phyloP scores from a whole-genome alignment of 2,888 invertebrate genomes.

The Torymus auratus region DNA sequence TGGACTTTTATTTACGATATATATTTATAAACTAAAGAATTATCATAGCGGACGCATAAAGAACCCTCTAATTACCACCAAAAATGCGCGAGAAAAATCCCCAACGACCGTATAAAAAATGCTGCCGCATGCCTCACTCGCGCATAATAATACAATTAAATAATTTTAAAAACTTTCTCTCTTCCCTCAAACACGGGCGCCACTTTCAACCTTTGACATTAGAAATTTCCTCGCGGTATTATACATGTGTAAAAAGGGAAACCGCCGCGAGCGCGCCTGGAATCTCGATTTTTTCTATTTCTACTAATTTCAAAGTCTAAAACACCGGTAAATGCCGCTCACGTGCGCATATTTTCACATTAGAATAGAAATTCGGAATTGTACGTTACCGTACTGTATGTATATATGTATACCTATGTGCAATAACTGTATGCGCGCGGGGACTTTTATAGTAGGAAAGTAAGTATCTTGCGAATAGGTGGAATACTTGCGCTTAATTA shows the following conservation, averaged over 20 bases:
- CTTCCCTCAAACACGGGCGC: not conserved
- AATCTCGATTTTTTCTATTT: conserved; percentile 40
- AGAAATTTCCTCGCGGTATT: conserved; percentile 17
- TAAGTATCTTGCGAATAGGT: no score
- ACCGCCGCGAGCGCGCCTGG: conserved; percentile 9
- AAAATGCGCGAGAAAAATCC: no score
- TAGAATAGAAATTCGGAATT: conserved; percentile 12
- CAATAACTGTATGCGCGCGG: no score
- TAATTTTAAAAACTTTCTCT: conserved; percentile 41
- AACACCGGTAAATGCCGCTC: not conserved
- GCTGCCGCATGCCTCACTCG: no score
- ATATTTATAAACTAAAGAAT: no score
- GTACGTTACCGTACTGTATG: not conserved
- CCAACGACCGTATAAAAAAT: no score
- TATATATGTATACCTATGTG: no score
- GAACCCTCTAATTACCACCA: no score
- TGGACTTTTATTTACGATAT: no score
- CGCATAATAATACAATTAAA: conserved; percentile 33
- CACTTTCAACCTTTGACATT: conserved; percentile 45
- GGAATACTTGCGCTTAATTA: no score
- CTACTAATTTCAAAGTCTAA: conserved; percentile 5
- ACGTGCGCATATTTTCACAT: conserved; percentile 12
- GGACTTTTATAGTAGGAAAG: no score
- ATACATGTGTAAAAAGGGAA: not conserved
- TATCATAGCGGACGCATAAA: no score